These are phyloP conservation scores for Gnathonemus longibarbis DNA, from an alignment of 2,113 vertebrate genomes.

Conservation along the genomic window DNA sequence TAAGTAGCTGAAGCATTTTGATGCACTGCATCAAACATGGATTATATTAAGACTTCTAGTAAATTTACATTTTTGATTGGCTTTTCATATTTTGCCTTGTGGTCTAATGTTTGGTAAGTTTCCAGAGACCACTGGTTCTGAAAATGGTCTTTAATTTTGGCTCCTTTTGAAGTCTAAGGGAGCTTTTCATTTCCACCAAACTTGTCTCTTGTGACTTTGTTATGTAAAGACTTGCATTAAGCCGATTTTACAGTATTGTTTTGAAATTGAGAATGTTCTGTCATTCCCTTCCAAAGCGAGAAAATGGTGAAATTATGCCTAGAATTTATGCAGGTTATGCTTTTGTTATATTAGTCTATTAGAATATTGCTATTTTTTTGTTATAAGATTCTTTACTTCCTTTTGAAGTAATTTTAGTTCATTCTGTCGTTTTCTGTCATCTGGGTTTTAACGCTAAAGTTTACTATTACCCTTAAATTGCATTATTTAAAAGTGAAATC, in stretches of 20 bases:
- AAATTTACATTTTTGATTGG: not conserved
- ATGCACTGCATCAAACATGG: not conserved
- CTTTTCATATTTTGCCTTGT: not conserved
- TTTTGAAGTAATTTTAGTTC: not conserved
- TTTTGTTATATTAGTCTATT: conserved; percentile 23
- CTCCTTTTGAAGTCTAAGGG: not conserved
- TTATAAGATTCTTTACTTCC: conserved; percentile 45
- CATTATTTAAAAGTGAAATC: not conserved
- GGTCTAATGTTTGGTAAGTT: not conserved
- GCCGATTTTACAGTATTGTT: not conserved
- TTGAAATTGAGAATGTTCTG: not conserved
- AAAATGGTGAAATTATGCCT: not conserved
- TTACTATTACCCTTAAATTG: not conserved
- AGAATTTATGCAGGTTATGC: no score
- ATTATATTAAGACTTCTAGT: not conserved
- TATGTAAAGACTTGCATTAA: not conserved
- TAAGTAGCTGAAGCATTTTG: not conserved
- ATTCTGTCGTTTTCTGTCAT: not conserved
- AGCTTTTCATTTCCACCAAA: not conserved
- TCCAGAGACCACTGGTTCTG: not conserved
- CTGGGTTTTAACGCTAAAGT: not conserved
- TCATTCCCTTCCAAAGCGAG: not conserved
- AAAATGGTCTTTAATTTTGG: not conserved
- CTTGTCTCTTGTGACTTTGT: not conserved
- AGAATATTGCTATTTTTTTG: conserved; percentile 45